phyloP scores from a whole-genome alignment of 1,140 invertebrate genomes.

The Diorhabda carinulata region DNA sequence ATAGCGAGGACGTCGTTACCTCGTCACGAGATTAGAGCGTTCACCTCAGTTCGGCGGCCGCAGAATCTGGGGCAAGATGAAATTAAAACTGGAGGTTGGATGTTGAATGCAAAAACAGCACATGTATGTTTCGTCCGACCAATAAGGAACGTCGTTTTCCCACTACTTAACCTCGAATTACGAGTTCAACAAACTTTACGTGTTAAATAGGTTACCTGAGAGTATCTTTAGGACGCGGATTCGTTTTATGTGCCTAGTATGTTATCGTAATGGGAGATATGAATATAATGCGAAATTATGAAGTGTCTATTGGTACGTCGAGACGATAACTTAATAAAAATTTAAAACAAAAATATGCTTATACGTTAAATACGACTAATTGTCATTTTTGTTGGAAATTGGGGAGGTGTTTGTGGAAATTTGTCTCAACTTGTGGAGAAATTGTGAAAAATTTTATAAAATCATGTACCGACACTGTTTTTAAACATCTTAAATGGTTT shows the following conservation, averaged over 20 bases:
- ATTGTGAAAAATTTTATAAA: too few relatives aligned
- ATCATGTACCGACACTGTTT: too few relatives aligned
- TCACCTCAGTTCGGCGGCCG: conserved; percentile 39
- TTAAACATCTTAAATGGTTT: too few relatives aligned
- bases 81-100: conserved; percentile 48
- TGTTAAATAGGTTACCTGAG: conserved; percentile 47
- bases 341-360: too few relatives aligned
- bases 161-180: conserved; percentile 36
- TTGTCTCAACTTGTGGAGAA: too few relatives aligned
- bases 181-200: conserved; percentile 42
- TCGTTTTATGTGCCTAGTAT: conserved; percentile 24
- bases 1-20: conserved; percentile 37
- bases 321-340: too few relatives aligned
- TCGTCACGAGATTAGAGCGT: conserved; percentile 42
- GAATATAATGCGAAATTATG: conserved; percentile 7
- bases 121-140: conserved; percentile 35
- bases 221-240: conserved; percentile 10
- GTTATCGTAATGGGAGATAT: conserved; percentile 17
- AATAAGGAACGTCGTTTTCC: conserved; percentile 32
- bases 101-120: conserved; percentile 36
- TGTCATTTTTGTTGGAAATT: too few relatives aligned
- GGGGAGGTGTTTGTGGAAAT: too few relatives aligned
- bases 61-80: conserved; percentile 48
- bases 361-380: too few relatives aligned
- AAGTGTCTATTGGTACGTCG: neutral